Evolutionary conservation across 2,888 invertebrate genomes (phyloP), one percentile per base, ranked within the genome.

Genomic region (Leucophora obtusa): DNA sequence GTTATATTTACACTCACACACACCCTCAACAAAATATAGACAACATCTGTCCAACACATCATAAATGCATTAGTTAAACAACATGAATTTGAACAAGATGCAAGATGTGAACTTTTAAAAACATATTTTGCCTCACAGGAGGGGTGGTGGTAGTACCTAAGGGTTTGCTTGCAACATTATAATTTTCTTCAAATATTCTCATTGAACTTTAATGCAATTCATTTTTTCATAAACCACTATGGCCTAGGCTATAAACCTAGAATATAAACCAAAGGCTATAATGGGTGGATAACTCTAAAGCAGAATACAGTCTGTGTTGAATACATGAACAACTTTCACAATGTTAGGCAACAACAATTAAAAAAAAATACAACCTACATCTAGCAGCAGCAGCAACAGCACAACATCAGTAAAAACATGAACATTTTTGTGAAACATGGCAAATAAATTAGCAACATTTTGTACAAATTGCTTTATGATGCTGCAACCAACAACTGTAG

Each of bases 391-490:
- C 28, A 28, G 7, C 7, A 28, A 4, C 21, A 21, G 21, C 63
- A 38, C 79, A 76, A 58, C 76, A 72, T 68, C 51, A 53, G 80
- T 38, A 73, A 54, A 65, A 77, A 76, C 80, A 65, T 76, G 72
- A 69, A 68, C 77, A 60, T 65, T 75, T 28, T 69, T 83, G 70
- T 73, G 80, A 62, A 87, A 87, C 88, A 88, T 88, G 86, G 85
- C 84, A 87, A 87, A 88, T 88, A 88, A 89, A 89, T 88, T 88
- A 89, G 88, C 87, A 88, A 88, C 88, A 88, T 87, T 88, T 86
- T 85, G 87, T 84, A 85, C 77, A 86, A 83, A 84, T 82, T 81
- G 82, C 81, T 82, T 73, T 79, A 77, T 69, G 76, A 69, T 76
- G 79, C 71, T 75, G 51, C 58, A 59, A 43, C 59, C 28, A 28